A percentile compares a stretch with the other conserved stretches of the same genome.
phyloP scores from a whole-genome alignment of 2,113 vertebrate genomes.

The Oryzias javanicus region DNA sequence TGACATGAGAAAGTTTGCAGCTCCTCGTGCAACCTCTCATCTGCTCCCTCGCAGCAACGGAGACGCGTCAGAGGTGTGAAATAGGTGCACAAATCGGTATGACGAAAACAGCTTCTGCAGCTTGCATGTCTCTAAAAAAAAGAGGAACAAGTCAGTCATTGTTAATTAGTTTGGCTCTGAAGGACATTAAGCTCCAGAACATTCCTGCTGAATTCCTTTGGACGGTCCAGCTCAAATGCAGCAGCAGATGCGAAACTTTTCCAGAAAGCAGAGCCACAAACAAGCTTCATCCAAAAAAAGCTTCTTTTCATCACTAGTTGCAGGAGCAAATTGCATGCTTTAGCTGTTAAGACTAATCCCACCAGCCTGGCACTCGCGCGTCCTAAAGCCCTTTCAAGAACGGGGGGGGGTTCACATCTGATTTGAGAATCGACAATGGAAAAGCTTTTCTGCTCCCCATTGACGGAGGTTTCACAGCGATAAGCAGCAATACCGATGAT shows the following conservation, averaged over 20 bases:
- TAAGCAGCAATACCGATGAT: not conserved
- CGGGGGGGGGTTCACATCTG: constrained; percentile 37
- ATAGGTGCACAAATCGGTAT: constrained; percentile 46
- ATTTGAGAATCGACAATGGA: constrained; percentile 32
- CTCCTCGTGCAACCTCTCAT: constrained; percentile 53
- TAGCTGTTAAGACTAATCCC: constrained; percentile 65
- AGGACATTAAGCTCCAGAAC: constrained; percentile 1
- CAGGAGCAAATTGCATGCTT: constrained; percentile 52
- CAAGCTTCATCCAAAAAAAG: constrained; percentile 28
- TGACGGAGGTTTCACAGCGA: constrained; percentile 16
- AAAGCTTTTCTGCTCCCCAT: constrained; percentile 15
- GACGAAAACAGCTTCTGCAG: constrained; percentile 50
- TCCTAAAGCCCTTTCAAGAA: constrained; percentile 32
- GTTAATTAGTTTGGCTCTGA: constrained; percentile 44
- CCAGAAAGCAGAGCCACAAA: constrained; percentile 45
- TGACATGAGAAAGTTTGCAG: constrained; percentile 59
- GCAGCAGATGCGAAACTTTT: constrained; percentile 6
- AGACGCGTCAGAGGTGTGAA: constrained; percentile 58
- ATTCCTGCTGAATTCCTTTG: constrained; percentile 19
- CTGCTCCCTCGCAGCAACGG: constrained; percentile 42
- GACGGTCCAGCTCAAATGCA: constrained; percentile 6
- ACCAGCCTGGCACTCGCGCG: constrained; percentile 46
- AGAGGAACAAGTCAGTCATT: constrained; percentile 12
- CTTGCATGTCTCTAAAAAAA: constrained; percentile 35
- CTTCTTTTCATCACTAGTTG: constrained; percentile 46